A percentile compares a stretch with the other conserved stretches of the same genome.
Conservation (phyloP, 35 echinoderm and acorn worm species). For the Amphiura filiformis region DNA sequence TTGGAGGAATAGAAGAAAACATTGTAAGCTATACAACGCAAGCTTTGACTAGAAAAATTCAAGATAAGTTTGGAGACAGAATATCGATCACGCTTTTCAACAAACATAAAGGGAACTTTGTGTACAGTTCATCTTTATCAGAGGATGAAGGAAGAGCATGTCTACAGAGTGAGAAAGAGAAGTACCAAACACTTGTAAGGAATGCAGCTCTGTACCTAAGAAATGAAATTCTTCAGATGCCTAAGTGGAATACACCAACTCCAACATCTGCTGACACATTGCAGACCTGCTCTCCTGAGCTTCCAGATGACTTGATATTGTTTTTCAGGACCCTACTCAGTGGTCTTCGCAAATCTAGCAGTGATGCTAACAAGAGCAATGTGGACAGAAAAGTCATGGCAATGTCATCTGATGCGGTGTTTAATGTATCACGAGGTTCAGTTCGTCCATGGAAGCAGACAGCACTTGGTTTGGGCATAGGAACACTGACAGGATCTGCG, state of each 20-base stretch:
- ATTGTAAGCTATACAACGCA: no score
- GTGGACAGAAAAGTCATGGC: conserved; percentile 15
- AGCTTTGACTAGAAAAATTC: no score
- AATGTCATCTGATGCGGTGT: conserved; percentile 28
- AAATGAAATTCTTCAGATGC: background rate
- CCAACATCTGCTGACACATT: background rate
- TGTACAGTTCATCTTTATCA: no score
- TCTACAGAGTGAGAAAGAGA: conserved; percentile 17
- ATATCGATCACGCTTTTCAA: no score
- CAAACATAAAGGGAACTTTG: no score
- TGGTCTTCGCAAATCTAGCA: conserved; percentile 27
- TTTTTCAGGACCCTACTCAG: background rate
- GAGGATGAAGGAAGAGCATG: background rate
- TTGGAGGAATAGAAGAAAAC: no score
- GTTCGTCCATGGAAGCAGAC: conserved; percentile 21
- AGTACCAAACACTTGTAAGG: background rate
- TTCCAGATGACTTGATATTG: conserved; percentile 2
- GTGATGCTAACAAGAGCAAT: background rate
- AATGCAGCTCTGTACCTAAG: conserved; percentile 17
- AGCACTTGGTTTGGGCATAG: conserved; percentile 16
- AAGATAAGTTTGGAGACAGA: no score
- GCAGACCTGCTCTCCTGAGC: conserved; percentile 2
- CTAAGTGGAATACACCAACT: conserved; percentile 8
- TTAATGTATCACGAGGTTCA: conserved; percentile 11
- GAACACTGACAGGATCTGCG: conserved; percentile 13